Evolutionary conservation across 2,797 vertebrate genomes (phyloP).

Genomic region (Hemitrygon akajei): DNA sequence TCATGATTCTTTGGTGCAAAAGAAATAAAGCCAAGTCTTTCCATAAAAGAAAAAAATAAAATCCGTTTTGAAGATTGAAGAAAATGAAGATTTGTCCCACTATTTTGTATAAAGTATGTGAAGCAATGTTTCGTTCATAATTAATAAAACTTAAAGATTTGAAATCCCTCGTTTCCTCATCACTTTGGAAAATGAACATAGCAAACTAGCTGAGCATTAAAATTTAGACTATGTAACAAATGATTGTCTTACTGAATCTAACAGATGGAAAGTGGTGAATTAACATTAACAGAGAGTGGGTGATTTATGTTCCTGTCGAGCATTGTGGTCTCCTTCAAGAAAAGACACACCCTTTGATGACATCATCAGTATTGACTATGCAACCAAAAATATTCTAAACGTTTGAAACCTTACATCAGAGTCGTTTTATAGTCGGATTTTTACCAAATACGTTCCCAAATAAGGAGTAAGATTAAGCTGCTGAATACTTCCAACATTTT

Average conservation of each 20-base stretch:
- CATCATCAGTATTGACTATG: neutral
- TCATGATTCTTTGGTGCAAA: neutral
- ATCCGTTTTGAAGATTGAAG: neutral
- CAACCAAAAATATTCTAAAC: neutral
- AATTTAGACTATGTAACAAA: neutral
- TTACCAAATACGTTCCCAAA: neutral
- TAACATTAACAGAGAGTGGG: neutral
- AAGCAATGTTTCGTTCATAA: neutral
- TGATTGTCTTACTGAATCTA: neutral
- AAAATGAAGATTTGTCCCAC: neutral
- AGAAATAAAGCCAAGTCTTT: neutral
- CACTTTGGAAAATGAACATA: neutral
- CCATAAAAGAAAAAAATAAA: neutral
- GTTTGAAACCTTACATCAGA: neutral
- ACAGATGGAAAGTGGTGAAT: neutral
- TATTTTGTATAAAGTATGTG: neutral
- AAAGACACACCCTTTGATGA: neutral
- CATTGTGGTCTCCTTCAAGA: neutral
- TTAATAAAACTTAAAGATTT: neutral
- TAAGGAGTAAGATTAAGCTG: neutral
- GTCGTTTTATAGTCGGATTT: neutral
- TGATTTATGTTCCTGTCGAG: neutral
- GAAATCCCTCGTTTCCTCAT: neutral
- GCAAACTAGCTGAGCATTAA: neutral
- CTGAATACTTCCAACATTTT: neutral